Evolutionary conservation across 2,797 vertebrate genomes (phyloP).

Genomic region (Meriones psammophilus): DNA sequence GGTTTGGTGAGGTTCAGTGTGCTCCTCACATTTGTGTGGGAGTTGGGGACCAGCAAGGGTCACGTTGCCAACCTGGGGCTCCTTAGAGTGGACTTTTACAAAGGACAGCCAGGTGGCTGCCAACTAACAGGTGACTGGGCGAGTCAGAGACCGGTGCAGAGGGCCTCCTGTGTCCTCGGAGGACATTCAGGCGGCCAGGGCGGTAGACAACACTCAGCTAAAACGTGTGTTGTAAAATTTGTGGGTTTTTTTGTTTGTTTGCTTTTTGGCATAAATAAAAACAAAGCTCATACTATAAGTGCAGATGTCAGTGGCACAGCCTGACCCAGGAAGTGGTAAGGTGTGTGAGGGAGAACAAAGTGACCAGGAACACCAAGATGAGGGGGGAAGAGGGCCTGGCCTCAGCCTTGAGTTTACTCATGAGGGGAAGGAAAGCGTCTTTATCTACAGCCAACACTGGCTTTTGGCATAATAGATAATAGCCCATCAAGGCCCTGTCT

Average conservation of each 20-base stretch:
- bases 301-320: not conserved
- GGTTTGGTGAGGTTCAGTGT: not conserved
- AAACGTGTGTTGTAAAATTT: not conserved
- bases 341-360: not conserved
- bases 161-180: not conserved
- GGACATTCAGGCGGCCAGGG: not conserved
- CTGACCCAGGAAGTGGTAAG: conserved; percentile 8
- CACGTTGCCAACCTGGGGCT: not conserved
- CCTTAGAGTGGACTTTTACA: not conserved
- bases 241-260: not conserved
- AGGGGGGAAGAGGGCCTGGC: not conserved
- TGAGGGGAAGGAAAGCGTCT: not conserved
- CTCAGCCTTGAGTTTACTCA: not conserved
- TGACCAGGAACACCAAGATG: not conserved
- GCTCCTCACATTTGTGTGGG: too few species aligned
- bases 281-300: not conserved
- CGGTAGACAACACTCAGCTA: not conserved
- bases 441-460: not conserved
- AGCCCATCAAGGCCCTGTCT: not conserved
- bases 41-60: not conserved
- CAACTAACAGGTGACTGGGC: not conserved
- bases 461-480: not conserved
- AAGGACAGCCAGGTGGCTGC: not conserved
- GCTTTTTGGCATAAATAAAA: not conserved
- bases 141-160: not conserved